Conservation (phyloP, 2,113 vertebrate genomes). For the Chroicocephalus ridibundus region DNA sequence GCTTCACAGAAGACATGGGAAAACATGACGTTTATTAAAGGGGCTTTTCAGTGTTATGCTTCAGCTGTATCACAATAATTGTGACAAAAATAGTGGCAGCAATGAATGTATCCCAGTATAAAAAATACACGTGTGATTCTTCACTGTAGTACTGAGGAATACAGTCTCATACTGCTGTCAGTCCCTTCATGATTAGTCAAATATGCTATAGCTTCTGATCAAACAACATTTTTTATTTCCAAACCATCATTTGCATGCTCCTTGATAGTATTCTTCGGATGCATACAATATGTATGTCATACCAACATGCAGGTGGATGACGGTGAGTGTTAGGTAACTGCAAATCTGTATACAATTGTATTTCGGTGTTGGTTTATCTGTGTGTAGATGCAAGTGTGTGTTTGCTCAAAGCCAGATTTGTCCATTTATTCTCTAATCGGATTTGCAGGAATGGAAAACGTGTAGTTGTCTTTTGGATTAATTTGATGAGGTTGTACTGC, state of each 20-base stretch:
- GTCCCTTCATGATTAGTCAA: background rate
- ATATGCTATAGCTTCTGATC: background rate
- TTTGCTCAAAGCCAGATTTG: background rate
- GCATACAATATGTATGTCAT: too few relatives aligned
- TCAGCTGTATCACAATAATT: background rate
- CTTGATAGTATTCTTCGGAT: background rate
- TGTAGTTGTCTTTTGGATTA: background rate
- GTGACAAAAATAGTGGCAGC: background rate
- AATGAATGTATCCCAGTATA: background rate
- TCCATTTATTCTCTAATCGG: background rate
- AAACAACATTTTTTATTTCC: background rate
- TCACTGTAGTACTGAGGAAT: background rate
- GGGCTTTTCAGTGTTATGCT: background rate
- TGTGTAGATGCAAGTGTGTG: background rate
- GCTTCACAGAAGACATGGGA: background rate
- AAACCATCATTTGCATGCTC: background rate
- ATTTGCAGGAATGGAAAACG: background rate
- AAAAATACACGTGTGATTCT: fast-evolving
- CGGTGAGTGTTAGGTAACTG: background rate
- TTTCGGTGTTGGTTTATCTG: background rate
- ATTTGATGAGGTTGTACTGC: background rate
- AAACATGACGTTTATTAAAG: background rate
- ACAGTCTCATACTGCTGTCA: fast-evolving
- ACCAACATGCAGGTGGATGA: background rate
- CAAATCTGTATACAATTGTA: background rate